Percentiles rank a stretch among this genome's conserved stretches.
Conservation (phyloP, 2,797 vertebrate genomes). For the Zalophus californianus region DNA sequence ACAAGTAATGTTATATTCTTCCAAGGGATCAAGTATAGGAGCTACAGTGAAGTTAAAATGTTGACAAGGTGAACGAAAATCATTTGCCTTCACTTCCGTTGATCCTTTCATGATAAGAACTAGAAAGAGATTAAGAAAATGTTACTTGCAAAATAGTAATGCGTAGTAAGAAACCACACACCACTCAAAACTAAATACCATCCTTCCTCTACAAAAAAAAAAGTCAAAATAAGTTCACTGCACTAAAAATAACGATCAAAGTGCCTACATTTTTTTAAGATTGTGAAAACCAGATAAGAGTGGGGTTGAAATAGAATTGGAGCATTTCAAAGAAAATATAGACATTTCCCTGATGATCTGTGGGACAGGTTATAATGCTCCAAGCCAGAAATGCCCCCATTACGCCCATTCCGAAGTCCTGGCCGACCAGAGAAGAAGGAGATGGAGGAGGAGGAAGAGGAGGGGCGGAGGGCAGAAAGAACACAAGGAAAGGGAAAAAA, state of each 20-base stretch:
- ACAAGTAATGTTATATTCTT: slow-evolving; percentile 72
- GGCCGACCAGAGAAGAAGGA: neutral
- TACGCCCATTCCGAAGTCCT: neutral
- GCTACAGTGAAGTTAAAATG: slow-evolving; percentile 78
- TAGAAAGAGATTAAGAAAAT: slow-evolving; percentile 72
- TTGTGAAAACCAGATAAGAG: neutral
- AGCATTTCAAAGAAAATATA: neutral
- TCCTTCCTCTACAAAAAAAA: neutral
- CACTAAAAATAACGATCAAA: neutral
- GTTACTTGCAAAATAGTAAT: neutral
- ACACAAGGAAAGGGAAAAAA: neutral
- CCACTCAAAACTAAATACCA: neutral
- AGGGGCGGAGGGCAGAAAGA: neutral
- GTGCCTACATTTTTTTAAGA: neutral
- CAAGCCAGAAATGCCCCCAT: neutral
- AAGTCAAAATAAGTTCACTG: neutral
- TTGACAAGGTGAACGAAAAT: slow-evolving; percentile 73
- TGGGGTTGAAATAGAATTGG: neutral
- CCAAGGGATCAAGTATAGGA: slow-evolving; percentile 58
- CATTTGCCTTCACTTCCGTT: slow-evolving; percentile 66
- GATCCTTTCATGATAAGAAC: slow-evolving; percentile 75
- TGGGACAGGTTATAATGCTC: neutral
- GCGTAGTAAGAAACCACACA: neutral
- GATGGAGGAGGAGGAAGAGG: too few relatives aligned
- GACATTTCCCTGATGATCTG: neutral